phyloP scores from a whole-genome alignment of 2,113 vertebrate genomes.

The Isichthys henryi region DNA sequence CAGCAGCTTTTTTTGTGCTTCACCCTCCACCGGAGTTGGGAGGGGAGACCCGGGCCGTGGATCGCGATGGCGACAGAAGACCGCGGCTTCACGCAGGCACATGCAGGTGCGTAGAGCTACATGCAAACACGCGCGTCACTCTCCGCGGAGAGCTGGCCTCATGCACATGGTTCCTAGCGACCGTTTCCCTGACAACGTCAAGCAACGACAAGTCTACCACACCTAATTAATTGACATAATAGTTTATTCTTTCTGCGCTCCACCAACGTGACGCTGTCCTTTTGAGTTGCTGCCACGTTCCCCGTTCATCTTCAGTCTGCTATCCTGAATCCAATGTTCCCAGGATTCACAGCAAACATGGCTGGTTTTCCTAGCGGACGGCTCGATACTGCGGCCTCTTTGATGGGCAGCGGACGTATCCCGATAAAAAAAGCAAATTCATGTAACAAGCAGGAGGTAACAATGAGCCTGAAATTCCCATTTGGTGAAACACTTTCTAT shows the following conservation, averaged over 20 bases:
- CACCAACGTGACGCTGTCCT: slow-evolving; percentile 40
- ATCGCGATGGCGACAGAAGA: not conserved
- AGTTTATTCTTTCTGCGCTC: slow-evolving; percentile 69
- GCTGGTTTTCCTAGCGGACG: not conserved
- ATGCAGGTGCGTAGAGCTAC: not conserved
- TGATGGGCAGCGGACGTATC: not conserved
- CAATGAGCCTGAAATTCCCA: not conserved
- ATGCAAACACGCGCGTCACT: not conserved
- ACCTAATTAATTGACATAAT: slow-evolving; percentile 71
- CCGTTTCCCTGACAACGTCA: slow-evolving; percentile 66
- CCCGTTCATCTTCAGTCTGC: slow-evolving; percentile 68
- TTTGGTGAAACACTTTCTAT: not conserved
- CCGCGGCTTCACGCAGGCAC: not conserved
- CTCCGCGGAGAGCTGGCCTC: not conserved
- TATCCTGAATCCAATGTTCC: slow-evolving; percentile 62
- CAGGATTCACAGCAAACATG: not conserved
- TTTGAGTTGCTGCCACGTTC: slow-evolving; percentile 55
- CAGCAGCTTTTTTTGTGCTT: slow-evolving; percentile 76
- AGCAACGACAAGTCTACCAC: slow-evolving; percentile 71
- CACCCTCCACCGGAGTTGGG: slow-evolving; percentile 50
- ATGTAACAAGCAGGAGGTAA: not conserved
- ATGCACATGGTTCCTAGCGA: slow-evolving; percentile 48
- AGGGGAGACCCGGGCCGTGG: slow-evolving; percentile 9
- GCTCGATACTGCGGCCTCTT: not conserved
- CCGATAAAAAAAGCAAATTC: not conserved